Evolutionary conservation across 2,888 invertebrate species (phyloP).

Genomic region (Diogma glabrata): DNA sequence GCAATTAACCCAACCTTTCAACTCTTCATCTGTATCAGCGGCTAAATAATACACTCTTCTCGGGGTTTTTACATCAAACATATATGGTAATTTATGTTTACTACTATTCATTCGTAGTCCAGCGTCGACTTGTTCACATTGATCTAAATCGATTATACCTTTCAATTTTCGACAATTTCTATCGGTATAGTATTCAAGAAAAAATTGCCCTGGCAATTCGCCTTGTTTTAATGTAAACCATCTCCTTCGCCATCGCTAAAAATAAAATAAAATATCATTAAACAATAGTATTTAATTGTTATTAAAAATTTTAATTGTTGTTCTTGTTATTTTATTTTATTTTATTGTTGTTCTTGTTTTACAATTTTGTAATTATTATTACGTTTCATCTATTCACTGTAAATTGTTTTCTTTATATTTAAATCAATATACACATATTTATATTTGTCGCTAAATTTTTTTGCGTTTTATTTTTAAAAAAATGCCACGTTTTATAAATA

Average conservation of each 20-base stretch:
- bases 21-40: constrained; percentile 81
- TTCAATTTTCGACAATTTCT: constrained; percentile 72
- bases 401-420: too few species aligned
- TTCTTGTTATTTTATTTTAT: too few species aligned
- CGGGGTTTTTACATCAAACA: constrained; percentile 83
- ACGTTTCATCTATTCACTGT: too few species aligned
- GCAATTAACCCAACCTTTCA: constrained; percentile 92
- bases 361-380: too few species aligned
- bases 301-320: too few species aligned
- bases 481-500: too few species aligned
- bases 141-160: constrained; percentile 85
- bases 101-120: constrained; percentile 73
- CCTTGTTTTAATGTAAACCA: constrained; percentile 91
- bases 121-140: constrained; percentile 89
- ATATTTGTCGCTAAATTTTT: too few species aligned
- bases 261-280: constrained; percentile 16
- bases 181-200: constrained; percentile 88
- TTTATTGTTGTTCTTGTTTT: too few species aligned
- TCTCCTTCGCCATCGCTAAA: constrained; percentile 86
- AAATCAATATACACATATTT: too few species aligned
- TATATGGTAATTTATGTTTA: constrained; percentile 68
- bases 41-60: constrained; percentile 85
- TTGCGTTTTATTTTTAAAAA: too few species aligned
- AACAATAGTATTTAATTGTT: too few species aligned
- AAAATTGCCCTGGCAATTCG: constrained; percentile 87